Percentiles rank a stretch among this genome's conserved stretches.
Evolutionary conservation across 2,888 invertebrate genomes (phyloP).

Genomic region (Epinotia nisella): DNA sequence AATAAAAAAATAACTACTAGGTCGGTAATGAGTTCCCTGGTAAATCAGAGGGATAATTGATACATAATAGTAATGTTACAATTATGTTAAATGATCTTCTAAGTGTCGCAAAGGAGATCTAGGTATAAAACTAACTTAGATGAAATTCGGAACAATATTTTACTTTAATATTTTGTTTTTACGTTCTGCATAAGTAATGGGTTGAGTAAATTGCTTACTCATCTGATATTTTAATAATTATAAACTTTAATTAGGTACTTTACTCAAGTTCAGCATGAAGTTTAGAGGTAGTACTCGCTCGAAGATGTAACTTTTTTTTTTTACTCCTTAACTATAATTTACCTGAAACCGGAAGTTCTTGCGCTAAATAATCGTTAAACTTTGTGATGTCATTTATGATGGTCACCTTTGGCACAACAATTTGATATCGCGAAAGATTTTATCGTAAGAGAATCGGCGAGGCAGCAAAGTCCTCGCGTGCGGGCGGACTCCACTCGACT

Average conservation of each 20-base stretch:
- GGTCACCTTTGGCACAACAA: slow-evolving; percentile 54
- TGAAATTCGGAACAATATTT: not conserved
- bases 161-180: not conserved
- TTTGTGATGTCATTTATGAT: slow-evolving; percentile 62
- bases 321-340: slow-evolving; percentile 46
- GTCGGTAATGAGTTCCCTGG: slow-evolving; percentile 46
- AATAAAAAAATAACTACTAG: slow-evolving; percentile 48
- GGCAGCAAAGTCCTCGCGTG: slow-evolving; percentile 60
- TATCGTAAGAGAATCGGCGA: slow-evolving; percentile 47
- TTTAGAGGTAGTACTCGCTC: not conserved
- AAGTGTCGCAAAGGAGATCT: not conserved
- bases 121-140: not conserved
- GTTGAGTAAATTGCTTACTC: not conserved
- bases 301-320: not conserved
- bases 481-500: slow-evolving; percentile 71
- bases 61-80: not conserved
- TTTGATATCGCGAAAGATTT: slow-evolving; percentile 54
- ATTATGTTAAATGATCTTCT: not conserved
- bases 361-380: slow-evolving; percentile 52
- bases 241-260: not conserved
- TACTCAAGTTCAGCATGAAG: not conserved
- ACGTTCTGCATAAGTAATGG: not conserved
- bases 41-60: slow-evolving; percentile 48
- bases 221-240: not conserved
- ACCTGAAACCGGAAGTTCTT: slow-evolving; percentile 52